Percentiles rank a stretch among this genome's conserved stretches.
These are phyloP conservation scores for Heteractis magnifica DNA, from an alignment of 92 coral and sea anemone genomes.

Conservation along the genomic window DNA sequence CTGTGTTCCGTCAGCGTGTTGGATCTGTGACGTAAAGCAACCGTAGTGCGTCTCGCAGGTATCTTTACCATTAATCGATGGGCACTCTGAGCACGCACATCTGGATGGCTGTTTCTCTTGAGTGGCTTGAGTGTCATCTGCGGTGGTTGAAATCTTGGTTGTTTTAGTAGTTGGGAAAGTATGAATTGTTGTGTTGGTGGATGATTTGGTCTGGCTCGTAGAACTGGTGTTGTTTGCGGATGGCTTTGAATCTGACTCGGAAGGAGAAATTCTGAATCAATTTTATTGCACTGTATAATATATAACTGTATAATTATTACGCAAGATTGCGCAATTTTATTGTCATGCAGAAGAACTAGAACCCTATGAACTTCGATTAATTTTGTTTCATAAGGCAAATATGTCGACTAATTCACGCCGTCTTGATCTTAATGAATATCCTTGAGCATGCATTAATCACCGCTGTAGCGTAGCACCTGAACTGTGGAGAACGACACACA, in stretches of 20 bases:
- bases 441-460: too few species aligned
- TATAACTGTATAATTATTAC: too few species aligned
- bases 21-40: constrained; percentile 38
- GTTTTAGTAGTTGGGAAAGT: not conserved
- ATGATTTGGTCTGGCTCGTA: not conserved
- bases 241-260: not conserved
- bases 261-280: not conserved
- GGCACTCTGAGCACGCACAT: constrained; percentile 51
- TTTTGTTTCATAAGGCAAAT: too few species aligned
- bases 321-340: too few species aligned
- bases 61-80: constrained; percentile 4
- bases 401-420: too few species aligned
- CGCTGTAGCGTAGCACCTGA: too few species aligned
- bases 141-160: not conserved
- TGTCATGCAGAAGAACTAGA: too few species aligned
- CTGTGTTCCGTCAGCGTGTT: constrained; percentile 34
- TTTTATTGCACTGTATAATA: not conserved
- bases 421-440: too few species aligned
- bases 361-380: too few species aligned
- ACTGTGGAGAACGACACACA: too few species aligned
- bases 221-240: not conserved
- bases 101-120: constrained; percentile 15
- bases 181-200: not conserved
- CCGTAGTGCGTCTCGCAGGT: constrained; percentile 41
- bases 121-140: not conserved